Evolutionary conservation across 2,888 invertebrate species (phyloP), one percentile per base, ranked within the genome.

Genomic region (Spodoptera picta): DNA sequence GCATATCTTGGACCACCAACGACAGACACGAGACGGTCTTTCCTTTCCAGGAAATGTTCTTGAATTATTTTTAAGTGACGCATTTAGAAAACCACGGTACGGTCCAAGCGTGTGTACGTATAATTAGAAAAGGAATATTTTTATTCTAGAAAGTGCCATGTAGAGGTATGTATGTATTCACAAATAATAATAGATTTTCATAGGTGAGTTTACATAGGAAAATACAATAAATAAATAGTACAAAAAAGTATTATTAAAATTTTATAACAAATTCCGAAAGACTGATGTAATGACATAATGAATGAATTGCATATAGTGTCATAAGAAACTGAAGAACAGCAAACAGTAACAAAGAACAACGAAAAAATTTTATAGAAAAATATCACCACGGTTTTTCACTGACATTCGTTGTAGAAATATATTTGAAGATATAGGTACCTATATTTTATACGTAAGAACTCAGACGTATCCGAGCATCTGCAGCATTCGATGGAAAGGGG

Each of bases 401-500:
- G 44, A 45, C 10, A 1, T 36, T 36, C 11, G 6, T 47, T n/a
- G 27, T 51, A 36, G 9, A 36, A 51, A 27, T 51, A 4, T 9
- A 10, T 49, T 19, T 45, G 48, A 12, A 41, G 14, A 36, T 11
- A 19, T 11, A 19, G 19, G 19, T 19, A 19, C 19, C 19, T 19
- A 12, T 55, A 11, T 5, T 23, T 11, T 11, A 44, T 55, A 43
- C 10, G 6, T 49, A 36, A 36, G 2, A 6, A 36, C 36, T 36
- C 14, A 9, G 12, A 55, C 36, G 23, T 62, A 63, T 48, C 49
- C 19, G 48, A 60, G 45, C 68, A 74, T 69, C 69, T 71, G 72
- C 73, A 69, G 48, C 61, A 36, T 68, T 64, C 70, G 70, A 69
- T 61, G 48, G 68, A 66, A 73, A 65, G 51, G 52, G 64, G 67